A percentile compares a stretch with the other conserved stretches of the same genome.
Evolutionary conservation across 2,888 invertebrate genomes (phyloP).

Genomic region (Tetranychus truncatus): DNA sequence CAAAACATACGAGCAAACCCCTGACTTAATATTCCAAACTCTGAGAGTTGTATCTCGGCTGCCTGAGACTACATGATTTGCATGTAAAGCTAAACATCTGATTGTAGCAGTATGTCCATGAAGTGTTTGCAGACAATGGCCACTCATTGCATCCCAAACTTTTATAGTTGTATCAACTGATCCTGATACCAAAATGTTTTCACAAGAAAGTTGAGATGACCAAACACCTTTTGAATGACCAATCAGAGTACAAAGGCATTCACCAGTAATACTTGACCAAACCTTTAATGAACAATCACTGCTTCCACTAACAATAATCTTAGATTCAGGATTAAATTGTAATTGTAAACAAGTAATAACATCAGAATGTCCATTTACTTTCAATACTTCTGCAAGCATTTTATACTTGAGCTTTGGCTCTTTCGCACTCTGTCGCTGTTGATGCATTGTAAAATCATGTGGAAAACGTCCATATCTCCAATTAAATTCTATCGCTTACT

Average conservation of each 20-base stretch:
- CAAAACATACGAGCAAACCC: constrained; percentile 72
- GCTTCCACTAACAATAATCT: constrained; percentile 76
- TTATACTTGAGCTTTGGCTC: constrained; percentile 12
- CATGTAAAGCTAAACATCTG: constrained; percentile 87
- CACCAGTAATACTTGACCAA: constrained; percentile 82
- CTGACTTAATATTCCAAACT: constrained; percentile 86
- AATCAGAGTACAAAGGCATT: constrained; percentile 79
- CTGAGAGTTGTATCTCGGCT: constrained; percentile 89
- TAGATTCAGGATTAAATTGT: constrained; percentile 77
- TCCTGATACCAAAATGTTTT: constrained; percentile 73
- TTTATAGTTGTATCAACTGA: constrained; percentile 90
- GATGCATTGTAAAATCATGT: constrained; percentile 4
- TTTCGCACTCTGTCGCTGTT: not conserved
- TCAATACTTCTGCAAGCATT: constrained; percentile 17
- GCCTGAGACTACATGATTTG: constrained; percentile 86
- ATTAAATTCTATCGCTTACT: constrained; percentile 83
- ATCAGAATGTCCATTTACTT: constrained; percentile 85
- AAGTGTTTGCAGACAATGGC: constrained; percentile 73
- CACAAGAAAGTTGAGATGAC: constrained; percentile 85
- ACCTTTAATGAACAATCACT: constrained; percentile 97
- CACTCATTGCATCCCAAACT: constrained; percentile 89
- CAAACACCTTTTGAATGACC: constrained; percentile 98
- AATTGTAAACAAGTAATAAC: constrained; percentile 98
- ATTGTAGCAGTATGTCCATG: constrained; percentile 96
- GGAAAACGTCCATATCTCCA: constrained; percentile 48